A percentile compares a stretch with the other conserved stretches of the same genome.
Evolutionary conservation across 2,113 vertebrate species (phyloP).

Genomic region (Notechis scutatus): DNA sequence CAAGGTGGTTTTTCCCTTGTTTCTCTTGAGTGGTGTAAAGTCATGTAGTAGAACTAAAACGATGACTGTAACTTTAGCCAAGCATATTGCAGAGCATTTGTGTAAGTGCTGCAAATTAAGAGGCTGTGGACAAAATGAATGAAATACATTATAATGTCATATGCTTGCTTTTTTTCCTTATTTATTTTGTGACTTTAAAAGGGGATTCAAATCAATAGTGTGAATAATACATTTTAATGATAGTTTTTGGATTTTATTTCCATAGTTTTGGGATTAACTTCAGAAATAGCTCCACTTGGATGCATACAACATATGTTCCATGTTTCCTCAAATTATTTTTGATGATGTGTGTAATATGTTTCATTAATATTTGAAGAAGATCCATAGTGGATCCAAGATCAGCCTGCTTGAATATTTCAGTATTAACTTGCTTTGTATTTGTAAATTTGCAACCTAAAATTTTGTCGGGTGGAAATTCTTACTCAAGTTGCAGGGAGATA

Average conservation of each 20-base stretch:
- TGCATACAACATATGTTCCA: constrained; percentile 31
- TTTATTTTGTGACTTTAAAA: constrained; percentile 55
- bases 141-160: constrained; percentile 59
- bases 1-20: constrained; percentile 35
- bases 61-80: constrained; percentile 50
- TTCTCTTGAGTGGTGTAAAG: constrained; percentile 48
- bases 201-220: constrained; percentile 52
- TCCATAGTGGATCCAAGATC: constrained; percentile 49
- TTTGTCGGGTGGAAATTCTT: constrained; percentile 50
- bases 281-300: constrained; percentile 53
- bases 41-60: constrained; percentile 39
- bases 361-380: constrained; percentile 57
- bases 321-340: constrained; percentile 54
- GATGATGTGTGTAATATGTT: constrained; percentile 49
- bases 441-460: constrained; percentile 59
- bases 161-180: constrained; percentile 62
- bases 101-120: constrained; percentile 52
- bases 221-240: constrained; percentile 57
- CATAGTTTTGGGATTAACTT: constrained; percentile 42
- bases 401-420: constrained; percentile 59
- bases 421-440: constrained; percentile 53
- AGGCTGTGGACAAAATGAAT: constrained; percentile 58
- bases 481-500: constrained; percentile 47
- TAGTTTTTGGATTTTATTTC: constrained; percentile 56
- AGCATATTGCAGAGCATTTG: constrained; percentile 46